A percentile compares a stretch with the other conserved stretches of the same genome.
These are phyloP conservation scores for Dastarcus helophoroides DNA, from an alignment of 2,888 invertebrate genomes.

Conservation along the genomic window DNA sequence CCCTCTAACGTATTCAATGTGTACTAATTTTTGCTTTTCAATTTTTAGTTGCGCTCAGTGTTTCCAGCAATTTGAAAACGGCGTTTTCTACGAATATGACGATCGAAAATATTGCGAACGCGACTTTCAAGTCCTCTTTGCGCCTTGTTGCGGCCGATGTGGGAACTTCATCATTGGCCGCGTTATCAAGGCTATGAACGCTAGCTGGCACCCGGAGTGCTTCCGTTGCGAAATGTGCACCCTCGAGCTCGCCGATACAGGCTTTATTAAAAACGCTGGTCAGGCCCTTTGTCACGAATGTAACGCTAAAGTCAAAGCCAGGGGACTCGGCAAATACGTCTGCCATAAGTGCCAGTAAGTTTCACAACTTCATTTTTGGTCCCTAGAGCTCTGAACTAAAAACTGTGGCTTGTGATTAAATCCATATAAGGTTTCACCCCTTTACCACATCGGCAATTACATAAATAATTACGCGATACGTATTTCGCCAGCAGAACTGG, in stretches of 20 bases:
- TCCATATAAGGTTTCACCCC: too few species aligned
- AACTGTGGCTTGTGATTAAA: too few species aligned
- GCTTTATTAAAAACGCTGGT: constrained; percentile 87
- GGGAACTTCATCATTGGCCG: constrained; percentile 94
- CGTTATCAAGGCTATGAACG: constrained; percentile 98
- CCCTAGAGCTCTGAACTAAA: too few species aligned
- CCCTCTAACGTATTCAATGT: too few species aligned
- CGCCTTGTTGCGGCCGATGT: constrained; percentile 59
- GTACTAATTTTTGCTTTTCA: too few species aligned
- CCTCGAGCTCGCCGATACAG: constrained; percentile 86
- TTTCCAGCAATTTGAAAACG: constrained; percentile 94
- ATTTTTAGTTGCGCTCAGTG: constrained; percentile 89
- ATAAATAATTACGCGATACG: too few species aligned
- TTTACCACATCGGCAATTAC: too few species aligned
- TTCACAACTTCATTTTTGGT: too few species aligned
- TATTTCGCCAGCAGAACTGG: too few species aligned
- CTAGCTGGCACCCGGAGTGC: constrained; percentile 97
- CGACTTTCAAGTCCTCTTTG: constrained; percentile 95
- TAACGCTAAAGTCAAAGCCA: constrained; percentile 91
- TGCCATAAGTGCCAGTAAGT: constrained; percentile 97
- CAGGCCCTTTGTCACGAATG: constrained; percentile 90
- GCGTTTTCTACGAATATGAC: constrained; percentile 97
- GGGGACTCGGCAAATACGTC: constrained; percentile 89
- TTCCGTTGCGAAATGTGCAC: constrained; percentile 93
- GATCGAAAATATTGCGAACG: constrained; percentile 98